Evolutionary conservation across 2,797 vertebrate genomes (phyloP), one percentile per base, ranked within the genome.

Genomic region (Percopsis omiscomaycus): DNA sequence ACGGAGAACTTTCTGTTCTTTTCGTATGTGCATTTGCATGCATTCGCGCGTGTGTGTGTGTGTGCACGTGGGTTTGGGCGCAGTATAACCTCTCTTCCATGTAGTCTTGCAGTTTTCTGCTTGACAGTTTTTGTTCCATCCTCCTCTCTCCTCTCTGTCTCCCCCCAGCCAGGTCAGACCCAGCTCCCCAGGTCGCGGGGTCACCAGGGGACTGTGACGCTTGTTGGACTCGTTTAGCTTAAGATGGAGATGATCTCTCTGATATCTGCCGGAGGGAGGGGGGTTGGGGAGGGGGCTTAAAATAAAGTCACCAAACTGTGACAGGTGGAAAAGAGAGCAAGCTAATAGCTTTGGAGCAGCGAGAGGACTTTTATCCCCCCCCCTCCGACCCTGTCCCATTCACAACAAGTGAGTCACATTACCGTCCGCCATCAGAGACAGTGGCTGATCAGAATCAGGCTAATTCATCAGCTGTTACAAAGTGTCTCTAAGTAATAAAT

Each of bases 161-260:
- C 64, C 70, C 61, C 63, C n/a, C 79, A 86, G 84, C 74, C 86
- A 82, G 78, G 75, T 83, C 83, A 81, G 72, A 83, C 83, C 83
- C 85, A 85, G 88, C 84, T 87, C 88, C 82, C 86, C 61, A 0
- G 73, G 72, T 75, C 11, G 68, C 73, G 74, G 69, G 85, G 83
- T 85, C 79, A 73, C 48, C 2, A 65, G 63, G 59, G 51, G 79
- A 69, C 84, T 48, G 85, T 75, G 77, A 92, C 80, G 85, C 90
- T 86, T 93, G 90, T 93, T 94, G 91, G 89, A 92, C 84, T 88
- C 83, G 74, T 92, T 94, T 92, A 93, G 87, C 63, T 14, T 78
- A 79, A 90, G 86, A 83, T 64, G 60, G 61, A 63, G 85, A 80
- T 78, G 78, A 89, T 84, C 81, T 70, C 79, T 89, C 82, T 86